Conservation (phyloP, 2,888 invertebrate genomes). For the Drosophila lacicola region DNA sequence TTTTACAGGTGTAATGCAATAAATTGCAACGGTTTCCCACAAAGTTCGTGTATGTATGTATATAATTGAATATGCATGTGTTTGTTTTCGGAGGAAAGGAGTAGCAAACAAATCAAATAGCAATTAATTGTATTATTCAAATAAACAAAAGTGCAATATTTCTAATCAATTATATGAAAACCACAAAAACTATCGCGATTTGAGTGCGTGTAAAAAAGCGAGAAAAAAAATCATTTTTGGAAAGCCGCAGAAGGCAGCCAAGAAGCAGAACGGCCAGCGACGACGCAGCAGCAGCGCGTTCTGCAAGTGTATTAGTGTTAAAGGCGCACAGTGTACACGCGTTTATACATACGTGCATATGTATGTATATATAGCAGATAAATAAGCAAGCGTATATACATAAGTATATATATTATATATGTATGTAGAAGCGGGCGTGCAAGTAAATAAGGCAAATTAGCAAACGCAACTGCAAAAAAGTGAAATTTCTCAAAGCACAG, state of each 20-base stretch:
- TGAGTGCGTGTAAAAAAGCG: slow-evolving; percentile 38
- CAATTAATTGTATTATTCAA: slow-evolving; percentile 34
- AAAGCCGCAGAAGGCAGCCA: slow-evolving; percentile 58
- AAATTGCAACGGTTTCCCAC: slow-evolving; percentile 43
- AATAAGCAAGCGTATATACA: slow-evolving; percentile 42
- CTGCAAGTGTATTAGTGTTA: slow-evolving; percentile 74
- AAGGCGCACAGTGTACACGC: slow-evolving; percentile 36
- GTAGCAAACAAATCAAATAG: slow-evolving; percentile 53
- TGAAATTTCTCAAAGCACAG: slow-evolving; percentile 59
- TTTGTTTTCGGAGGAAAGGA: slow-evolving; percentile 2
- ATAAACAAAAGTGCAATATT: slow-evolving; percentile 58
- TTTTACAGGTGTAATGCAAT: slow-evolving; percentile 51
- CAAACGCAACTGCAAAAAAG: slow-evolving; percentile 56
- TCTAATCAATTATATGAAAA: slow-evolving; percentile 1
- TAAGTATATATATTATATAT: slow-evolving; percentile 31
- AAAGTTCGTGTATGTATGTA: slow-evolving; percentile 34
- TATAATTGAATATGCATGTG: slow-evolving; percentile 29
- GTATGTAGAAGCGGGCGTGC: slow-evolving; percentile 32
- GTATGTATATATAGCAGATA: slow-evolving; percentile 40
- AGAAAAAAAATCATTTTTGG: slow-evolving; percentile 38
- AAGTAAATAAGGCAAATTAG: slow-evolving; percentile 50
- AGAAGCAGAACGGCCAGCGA: slow-evolving; percentile 48
- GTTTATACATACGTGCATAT: slow-evolving; percentile 25
- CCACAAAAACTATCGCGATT: slow-evolving; percentile 23
- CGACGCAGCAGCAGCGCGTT: slow-evolving; percentile 53